Conservation (phyloP, 2,113 vertebrate genomes). For the Semicossyphus pulcher region DNA sequence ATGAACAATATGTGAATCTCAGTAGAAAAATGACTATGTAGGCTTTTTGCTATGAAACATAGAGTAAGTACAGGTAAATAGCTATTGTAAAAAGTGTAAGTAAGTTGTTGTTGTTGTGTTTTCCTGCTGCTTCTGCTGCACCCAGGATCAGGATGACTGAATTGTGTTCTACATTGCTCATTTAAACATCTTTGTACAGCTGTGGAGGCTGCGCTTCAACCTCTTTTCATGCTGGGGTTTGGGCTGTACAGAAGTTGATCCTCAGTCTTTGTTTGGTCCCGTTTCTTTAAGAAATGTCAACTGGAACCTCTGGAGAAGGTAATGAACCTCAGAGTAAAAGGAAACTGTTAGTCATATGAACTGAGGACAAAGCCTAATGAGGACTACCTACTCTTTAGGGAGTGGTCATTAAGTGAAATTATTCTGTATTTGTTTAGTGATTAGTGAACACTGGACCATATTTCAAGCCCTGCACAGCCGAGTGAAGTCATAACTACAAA, state of each 20-base stretch:
- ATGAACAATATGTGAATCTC: too few relatives aligned
- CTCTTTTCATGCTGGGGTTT: neutral
- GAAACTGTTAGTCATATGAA: conserved; percentile 43
- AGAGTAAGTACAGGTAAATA: too few relatives aligned
- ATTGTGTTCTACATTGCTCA: too few relatives aligned
- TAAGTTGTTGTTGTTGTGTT: too few relatives aligned
- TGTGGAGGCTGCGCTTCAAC: neutral
- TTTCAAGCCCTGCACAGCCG: conserved; percentile 31
- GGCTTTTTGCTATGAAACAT: too few relatives aligned
- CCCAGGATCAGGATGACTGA: too few relatives aligned
- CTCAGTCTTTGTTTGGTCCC: neutral
- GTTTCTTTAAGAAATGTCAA: neutral
- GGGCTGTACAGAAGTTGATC: neutral
- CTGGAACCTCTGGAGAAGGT: neutral
- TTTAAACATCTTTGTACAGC: neutral
- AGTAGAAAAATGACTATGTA: too few relatives aligned
- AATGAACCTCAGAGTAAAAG: conserved; percentile 12
- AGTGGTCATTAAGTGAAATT: conserved; percentile 58
- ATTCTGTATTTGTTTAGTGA: conserved; percentile 56
- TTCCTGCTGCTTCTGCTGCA: too few relatives aligned
- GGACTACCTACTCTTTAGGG: conserved; percentile 32
- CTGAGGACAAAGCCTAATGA: conserved; percentile 48
- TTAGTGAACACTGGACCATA: conserved; percentile 45
- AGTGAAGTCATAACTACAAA: conserved; percentile 33
- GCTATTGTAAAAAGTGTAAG: too few relatives aligned